phyloP scores from a whole-genome alignment of 2,888 invertebrate species.

The Cotesia congregata region DNA sequence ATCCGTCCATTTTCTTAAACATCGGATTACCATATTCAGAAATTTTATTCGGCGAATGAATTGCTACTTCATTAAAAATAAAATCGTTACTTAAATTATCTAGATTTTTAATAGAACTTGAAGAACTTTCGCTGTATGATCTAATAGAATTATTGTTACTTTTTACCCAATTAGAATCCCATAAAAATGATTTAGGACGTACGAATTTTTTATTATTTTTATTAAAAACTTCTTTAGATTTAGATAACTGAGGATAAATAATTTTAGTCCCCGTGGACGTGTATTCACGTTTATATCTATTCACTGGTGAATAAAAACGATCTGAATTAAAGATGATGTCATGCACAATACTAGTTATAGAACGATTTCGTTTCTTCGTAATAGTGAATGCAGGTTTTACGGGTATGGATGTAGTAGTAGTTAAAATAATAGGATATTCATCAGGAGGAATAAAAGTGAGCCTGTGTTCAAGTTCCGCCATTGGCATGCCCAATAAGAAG shows the following conservation, averaged over 20 bases:
- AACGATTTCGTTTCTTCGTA: conserved; percentile 45
- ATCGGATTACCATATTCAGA: conserved; percentile 34
- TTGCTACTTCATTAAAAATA: conserved; percentile 44
- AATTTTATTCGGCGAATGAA: conserved; percentile 37
- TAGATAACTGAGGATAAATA: conserved; percentile 57
- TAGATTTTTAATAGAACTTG: conserved; percentile 28
- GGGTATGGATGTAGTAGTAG: conserved; percentile 33
- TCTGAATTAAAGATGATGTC: conserved; percentile 68
- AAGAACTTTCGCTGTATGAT: conserved; percentile 38
- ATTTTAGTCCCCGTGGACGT: conserved; percentile 68
- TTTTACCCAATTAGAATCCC: conserved; percentile 50
- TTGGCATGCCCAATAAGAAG: conserved; percentile 49
- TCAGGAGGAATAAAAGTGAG: conserved; percentile 37
- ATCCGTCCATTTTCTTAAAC: conserved; percentile 41
- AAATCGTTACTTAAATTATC: conserved; percentile 28
- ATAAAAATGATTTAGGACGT: conserved; percentile 53
- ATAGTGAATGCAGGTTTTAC: conserved; percentile 31
- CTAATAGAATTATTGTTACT: conserved; percentile 41
- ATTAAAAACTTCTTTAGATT: conserved; percentile 36
- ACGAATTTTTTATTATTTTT: conserved; percentile 42
- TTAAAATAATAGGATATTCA: conserved; percentile 29
- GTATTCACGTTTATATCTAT: conserved; percentile 63
- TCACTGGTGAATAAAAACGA: conserved; percentile 68
- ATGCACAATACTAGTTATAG: conserved; percentile 60
- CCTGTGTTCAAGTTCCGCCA: conserved; percentile 47